A percentile compares a stretch with the other conserved stretches of the same genome.
phyloP scores from a whole-genome alignment of 2,113 vertebrate genomes.

The Gnathochromis pfefferi region DNA sequence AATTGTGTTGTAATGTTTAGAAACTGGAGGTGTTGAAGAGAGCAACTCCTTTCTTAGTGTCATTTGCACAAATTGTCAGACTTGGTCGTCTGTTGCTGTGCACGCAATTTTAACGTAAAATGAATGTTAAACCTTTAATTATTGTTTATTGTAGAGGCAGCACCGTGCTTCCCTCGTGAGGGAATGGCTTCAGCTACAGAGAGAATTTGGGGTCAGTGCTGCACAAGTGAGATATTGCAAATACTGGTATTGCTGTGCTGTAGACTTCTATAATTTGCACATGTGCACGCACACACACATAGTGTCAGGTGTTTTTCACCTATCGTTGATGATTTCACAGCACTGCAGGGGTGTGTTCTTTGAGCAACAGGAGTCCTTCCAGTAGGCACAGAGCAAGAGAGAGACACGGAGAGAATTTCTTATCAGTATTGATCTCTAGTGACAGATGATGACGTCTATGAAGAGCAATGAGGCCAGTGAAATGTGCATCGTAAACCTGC shows the following conservation, averaged over 20 bases:
- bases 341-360: neutral
- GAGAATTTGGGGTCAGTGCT: neutral
- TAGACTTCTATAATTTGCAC: neutral
- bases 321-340: neutral
- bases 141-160: neutral
- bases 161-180: neutral
- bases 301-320: neutral
- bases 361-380: constrained; percentile 5
- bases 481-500: constrained; percentile 45
- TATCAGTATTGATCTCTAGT: constrained; percentile 44
- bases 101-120: neutral
- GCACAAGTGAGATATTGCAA: neutral
- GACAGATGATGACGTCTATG: constrained; percentile 40
- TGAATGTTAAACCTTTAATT: neutral
- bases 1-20: neutral
- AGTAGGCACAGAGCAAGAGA: neutral
- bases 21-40: neutral
- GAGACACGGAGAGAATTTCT: neutral
- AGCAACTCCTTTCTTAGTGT: neutral
- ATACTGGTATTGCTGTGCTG: neutral
- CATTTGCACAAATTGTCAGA: neutral
- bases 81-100: neutral
- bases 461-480: constrained; percentile 42
- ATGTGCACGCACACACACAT: neutral
- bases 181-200: neutral